Evolutionary conservation across 1,140 invertebrate genomes (phyloP).

Genomic region (Drosophila parabipectinata): DNA sequence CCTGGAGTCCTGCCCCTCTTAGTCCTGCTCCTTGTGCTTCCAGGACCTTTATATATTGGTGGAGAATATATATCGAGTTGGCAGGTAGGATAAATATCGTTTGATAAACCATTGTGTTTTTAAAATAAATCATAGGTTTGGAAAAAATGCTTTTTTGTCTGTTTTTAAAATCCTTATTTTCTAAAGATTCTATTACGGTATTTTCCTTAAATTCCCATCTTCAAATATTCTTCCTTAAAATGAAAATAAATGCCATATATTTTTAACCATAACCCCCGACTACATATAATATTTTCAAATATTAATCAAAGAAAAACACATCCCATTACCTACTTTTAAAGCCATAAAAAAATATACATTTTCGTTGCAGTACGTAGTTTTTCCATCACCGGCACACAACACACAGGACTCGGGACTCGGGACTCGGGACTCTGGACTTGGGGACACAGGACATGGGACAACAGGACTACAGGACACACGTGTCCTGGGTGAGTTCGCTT

Average conservation of each 20-base stretch:
- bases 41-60: neutral
- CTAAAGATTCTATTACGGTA: neutral
- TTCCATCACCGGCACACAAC: neutral
- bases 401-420: neutral
- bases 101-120: neutral
- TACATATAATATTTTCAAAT: neutral
- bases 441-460: neutral
- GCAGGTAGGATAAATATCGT: neutral
- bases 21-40: neutral
- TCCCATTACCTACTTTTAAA: neutral
- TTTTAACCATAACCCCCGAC: neutral
- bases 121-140: neutral
- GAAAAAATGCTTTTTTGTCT: no score
- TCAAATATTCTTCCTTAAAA: neutral
- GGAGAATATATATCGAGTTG: neutral
- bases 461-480: constrained; percentile 32
- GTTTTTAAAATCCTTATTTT: no score
- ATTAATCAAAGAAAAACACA: neutral
- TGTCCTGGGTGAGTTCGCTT: constrained; percentile 32
- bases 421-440: no score
- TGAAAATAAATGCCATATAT: neutral
- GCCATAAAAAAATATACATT: neutral
- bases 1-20: neutral
- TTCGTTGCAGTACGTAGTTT: neutral
- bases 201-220: neutral